Evolutionary conservation across 2,113 vertebrate species (phyloP).

Genomic region (Antechinus stuartii): DNA sequence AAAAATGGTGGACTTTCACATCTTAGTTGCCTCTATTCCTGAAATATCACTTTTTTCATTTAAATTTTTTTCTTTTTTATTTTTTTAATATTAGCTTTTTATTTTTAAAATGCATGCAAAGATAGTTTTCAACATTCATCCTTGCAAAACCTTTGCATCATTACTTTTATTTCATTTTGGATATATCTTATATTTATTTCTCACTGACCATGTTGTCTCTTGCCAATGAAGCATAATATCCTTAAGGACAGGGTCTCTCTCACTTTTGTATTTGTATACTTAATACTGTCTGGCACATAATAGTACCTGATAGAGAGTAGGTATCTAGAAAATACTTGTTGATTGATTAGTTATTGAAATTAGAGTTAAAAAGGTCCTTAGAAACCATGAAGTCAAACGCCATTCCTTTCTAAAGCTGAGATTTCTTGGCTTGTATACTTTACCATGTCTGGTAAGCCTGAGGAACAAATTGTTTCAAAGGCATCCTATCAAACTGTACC

Average conservation of each 20-base stretch:
- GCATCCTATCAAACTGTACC: constrained; percentile 48
- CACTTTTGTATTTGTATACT: not conserved
- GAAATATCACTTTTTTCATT: not conserved
- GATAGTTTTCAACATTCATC: too few species aligned
- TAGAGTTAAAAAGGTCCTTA: not conserved
- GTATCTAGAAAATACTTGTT: not conserved
- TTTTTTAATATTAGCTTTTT: too few species aligned
- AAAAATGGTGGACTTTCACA: not conserved
- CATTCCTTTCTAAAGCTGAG: not conserved
- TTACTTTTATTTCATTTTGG: not conserved
- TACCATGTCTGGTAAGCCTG: not conserved
- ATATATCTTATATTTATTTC: not conserved
- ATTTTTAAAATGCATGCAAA: too few species aligned
- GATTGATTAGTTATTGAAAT: not conserved
- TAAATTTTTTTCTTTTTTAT: not conserved
- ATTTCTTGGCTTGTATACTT: not conserved
- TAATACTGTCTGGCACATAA: not conserved
- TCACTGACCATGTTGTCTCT: not conserved
- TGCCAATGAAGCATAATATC: not conserved
- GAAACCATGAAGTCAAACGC: not conserved
- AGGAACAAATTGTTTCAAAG: not conserved
- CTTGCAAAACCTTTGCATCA: not conserved
- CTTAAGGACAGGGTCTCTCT: not conserved
- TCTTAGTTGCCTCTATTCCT: not conserved
- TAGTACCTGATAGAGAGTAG: not conserved